Percentiles rank a stretch among this genome's conserved stretches.
phyloP scores from a whole-genome alignment of 2,113 vertebrate genomes.

The Tachysurus fulvidraco region DNA sequence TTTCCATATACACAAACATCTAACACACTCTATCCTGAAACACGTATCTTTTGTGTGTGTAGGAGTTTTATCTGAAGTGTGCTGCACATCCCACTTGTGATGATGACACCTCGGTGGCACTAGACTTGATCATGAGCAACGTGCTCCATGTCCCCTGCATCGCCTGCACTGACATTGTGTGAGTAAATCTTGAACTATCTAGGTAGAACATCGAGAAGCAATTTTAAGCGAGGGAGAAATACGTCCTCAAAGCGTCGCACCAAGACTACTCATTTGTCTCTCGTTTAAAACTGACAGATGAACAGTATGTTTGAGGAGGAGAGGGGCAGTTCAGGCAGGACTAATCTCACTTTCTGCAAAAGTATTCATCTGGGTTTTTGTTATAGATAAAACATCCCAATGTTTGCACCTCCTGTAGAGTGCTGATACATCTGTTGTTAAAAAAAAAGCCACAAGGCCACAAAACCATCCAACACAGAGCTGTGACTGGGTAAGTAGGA shows the following conservation, averaged over 20 bases:
- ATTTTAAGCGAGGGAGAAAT: too few species aligned
- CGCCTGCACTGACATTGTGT: constrained; percentile 80
- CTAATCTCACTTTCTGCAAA: not conserved
- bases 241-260: too few species aligned
- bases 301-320: not conserved
- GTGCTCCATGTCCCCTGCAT: constrained; percentile 77
- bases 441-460: not conserved
- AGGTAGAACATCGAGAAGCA: too few species aligned
- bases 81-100: constrained; percentile 80
- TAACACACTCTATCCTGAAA: too few species aligned
- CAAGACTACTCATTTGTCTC: too few species aligned
- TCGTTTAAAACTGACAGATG: not conserved
- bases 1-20: not conserved
- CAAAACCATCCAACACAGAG: not conserved
- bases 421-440: not conserved
- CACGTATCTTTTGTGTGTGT: constrained; percentile 49
- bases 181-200: constrained; percentile 54
- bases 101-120: constrained; percentile 79
- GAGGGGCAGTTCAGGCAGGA: not conserved
- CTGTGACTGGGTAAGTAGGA: not conserved
- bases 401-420: not conserved
- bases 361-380: not conserved
- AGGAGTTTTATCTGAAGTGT: constrained; percentile 90
- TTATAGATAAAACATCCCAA: not conserved
- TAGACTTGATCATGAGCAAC: constrained; percentile 81